These are phyloP conservation scores for Stegodyphus dumicola DNA, from an alignment of 1,140 invertebrate species.

Conservation along the genomic window DNA sequence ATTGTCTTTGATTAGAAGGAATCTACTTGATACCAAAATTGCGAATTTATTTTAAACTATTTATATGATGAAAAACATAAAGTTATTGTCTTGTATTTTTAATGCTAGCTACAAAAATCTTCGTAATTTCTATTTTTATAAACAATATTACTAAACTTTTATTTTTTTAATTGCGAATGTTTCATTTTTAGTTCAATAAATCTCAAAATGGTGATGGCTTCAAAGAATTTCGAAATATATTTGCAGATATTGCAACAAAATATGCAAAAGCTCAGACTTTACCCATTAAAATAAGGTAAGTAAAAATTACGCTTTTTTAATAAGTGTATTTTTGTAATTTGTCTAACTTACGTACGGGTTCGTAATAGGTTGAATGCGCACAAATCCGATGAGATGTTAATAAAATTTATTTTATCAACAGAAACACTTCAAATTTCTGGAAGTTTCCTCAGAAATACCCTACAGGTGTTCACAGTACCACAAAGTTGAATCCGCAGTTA, in stretches of 20 bases:
- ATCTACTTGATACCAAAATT: too few relatives aligned
- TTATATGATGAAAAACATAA: background rate
- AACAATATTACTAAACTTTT: background rate
- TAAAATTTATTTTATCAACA: too few relatives aligned
- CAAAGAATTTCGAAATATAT: background rate
- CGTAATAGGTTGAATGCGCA: too few relatives aligned
- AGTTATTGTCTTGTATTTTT: background rate
- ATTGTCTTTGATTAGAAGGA: too few relatives aligned
- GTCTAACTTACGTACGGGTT: too few relatives aligned
- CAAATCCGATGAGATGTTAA: too few relatives aligned
- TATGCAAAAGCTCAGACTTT: background rate
- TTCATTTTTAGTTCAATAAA: background rate
- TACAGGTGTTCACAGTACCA: background rate
- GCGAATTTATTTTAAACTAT: too few relatives aligned
- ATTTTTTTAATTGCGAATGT: background rate
- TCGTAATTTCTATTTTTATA: background rate
- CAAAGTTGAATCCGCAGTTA: background rate
- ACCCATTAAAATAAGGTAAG: conserved; percentile 3
- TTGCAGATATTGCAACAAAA: background rate
- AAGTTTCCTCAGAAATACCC: background rate
- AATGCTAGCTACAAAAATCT: background rate
- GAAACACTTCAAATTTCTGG: too few relatives aligned
- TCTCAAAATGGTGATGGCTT: background rate
- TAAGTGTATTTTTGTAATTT: background rate
- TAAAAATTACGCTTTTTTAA: background rate